These are phyloP conservation scores for Caenorhabditis sp. DNA, from an alignment of 2,888 invertebrate species.

Conservation along the genomic window DNA sequence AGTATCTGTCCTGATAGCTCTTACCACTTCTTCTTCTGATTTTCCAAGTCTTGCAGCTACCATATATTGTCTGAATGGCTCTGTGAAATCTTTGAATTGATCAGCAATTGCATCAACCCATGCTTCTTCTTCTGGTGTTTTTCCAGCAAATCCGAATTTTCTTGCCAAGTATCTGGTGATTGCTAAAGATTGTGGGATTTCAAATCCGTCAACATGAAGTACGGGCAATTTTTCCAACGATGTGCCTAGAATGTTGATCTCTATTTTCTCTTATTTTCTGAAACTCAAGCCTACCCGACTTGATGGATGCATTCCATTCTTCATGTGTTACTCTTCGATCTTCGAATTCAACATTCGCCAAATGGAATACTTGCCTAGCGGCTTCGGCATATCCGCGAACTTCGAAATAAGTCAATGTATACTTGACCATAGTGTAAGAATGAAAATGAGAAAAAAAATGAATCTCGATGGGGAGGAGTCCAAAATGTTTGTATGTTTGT, in stretches of 20 bases:
- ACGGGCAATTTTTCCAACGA: conserved; percentile 35
- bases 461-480: neutral
- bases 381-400: conserved; percentile 44
- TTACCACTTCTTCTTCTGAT: conserved; percentile 10
- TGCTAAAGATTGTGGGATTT: conserved; percentile 37
- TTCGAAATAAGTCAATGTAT: conserved; percentile 48
- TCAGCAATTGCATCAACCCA: conserved; percentile 34
- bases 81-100: conserved; percentile 39
- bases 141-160: conserved; percentile 45
- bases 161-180: conserved; percentile 41
- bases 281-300: conserved; percentile 19
- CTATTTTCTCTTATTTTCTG: conserved; percentile 20
- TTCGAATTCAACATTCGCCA: conserved; percentile 39
- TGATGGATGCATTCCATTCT: neutral
- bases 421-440: conserved; percentile 31
- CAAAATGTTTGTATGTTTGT: neutral
- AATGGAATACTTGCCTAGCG: conserved; percentile 40
- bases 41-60: conserved; percentile 25
- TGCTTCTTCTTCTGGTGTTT: conserved; percentile 34
- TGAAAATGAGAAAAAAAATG: neutral
- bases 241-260: conserved; percentile 3
- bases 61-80: conserved; percentile 14
- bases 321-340: conserved; percentile 18
- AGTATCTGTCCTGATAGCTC: too few relatives aligned
- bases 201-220: conserved; percentile 19